phyloP scores from a whole-genome alignment of 2,888 invertebrate genomes.

The Dendrolimus houi region DNA sequence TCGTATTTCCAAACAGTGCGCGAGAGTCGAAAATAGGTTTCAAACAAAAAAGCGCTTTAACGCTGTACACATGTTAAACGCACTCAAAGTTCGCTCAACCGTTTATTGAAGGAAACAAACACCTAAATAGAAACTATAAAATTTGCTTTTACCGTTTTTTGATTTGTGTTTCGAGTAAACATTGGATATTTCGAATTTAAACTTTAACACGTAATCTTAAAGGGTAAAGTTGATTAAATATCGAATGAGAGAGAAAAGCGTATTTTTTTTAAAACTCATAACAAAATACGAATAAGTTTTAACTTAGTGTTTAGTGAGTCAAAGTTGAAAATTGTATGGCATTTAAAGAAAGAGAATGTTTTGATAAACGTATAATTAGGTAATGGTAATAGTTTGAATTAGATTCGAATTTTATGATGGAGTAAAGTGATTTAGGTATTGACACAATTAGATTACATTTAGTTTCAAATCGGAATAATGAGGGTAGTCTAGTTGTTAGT shows the following conservation, averaged over 20 bases:
- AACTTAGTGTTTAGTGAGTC: no score
- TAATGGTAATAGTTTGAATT: not conserved
- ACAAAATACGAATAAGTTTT: no score
- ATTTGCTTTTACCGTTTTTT: slow-evolving; percentile 53
- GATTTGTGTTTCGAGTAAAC: slow-evolving; percentile 52
- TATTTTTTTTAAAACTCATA: not conserved
- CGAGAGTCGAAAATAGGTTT: not conserved
- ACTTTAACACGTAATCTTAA: not conserved
- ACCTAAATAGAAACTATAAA: slow-evolving; percentile 53
- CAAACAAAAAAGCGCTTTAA: not conserved
- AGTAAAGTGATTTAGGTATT: not conserved
- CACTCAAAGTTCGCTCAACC: slow-evolving; percentile 37
- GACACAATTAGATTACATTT: not conserved
- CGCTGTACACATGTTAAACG: slow-evolving; percentile 1
- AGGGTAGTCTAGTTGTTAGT: not conserved
- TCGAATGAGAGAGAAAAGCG: not conserved
- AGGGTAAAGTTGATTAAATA: not conserved
- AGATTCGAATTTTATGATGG: not conserved
- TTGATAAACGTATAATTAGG: not conserved
- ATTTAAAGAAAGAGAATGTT: not conserved
- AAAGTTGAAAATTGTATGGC: not conserved
- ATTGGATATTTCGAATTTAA: slow-evolving; percentile 6
- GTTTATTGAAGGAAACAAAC: slow-evolving; percentile 58
- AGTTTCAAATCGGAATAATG: not conserved
- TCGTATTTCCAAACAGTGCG: not conserved